Base-by-base conservation (phyloP, 2,888 invertebrate genomes). In the Brenthis hecate region DNA sequence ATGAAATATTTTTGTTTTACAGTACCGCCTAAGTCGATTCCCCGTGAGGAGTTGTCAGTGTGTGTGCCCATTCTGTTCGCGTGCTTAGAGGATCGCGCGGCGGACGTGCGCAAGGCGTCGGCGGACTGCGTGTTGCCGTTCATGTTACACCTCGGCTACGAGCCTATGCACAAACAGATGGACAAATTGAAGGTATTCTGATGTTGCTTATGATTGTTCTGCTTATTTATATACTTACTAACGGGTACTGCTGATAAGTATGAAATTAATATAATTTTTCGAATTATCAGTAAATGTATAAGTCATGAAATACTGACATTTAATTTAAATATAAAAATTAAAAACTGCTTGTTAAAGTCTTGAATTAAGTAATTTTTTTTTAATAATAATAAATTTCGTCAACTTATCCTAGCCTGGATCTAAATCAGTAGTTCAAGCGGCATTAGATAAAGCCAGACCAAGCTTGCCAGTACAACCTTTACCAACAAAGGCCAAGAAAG, bases 91-190 rank as follows among this genome's bases (percentile, higher is more conserved):
- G 99, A 99, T 89, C 94, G 99, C 66, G 97, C 96, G 81, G 96
- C 95, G 0, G 98, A 98, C 75, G 98, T 99, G 5, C 94, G 99
- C 13, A 98, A 98, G 83, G 97, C 96, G 79, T 96, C 98, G 1
- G 96, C 96, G 66, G 98, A 98, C 82, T 97, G 98, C 55, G 95
- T 98, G 51, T 89, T 98, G 56, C 98, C 98, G 3, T 95, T 98
- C 78, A 99, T 99, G 98, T 95, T 98, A 73, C 98, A 98, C 83
- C 92, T 98, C 8, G 97, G 98, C 1, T 98, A 96, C 79, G 97
- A 97, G 63, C 78, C 93, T 13, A 96, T 98, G 96, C 91, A 94
- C 67, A 95, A 96, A 74, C 96, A 95, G 71, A 93, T 96, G 0
- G 96, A 96, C 72, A 97, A 97, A 83, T 85, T 97, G 6, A 97